phyloP scores from a whole-genome alignment of 2,888 invertebrate species.

The Zonitis immaculata region DNA sequence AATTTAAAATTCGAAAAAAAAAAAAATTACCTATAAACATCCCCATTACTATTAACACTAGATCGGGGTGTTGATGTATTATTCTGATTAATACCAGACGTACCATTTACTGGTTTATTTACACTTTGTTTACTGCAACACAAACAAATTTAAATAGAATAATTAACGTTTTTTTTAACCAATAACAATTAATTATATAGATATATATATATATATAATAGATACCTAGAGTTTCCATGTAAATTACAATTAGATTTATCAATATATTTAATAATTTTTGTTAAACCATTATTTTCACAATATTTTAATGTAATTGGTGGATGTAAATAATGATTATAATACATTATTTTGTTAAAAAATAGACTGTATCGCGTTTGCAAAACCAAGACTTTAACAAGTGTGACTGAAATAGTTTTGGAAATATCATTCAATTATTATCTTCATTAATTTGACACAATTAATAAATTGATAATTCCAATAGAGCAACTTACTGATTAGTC shows the following conservation, averaged over 20 bases:
- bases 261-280: slow-evolving; percentile 40
- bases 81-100: slow-evolving; percentile 29
- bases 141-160: slow-evolving; percentile 2
- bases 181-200: no score
- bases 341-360: slow-evolving; percentile 35
- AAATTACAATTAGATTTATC: slow-evolving; percentile 41
- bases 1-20: slow-evolving; percentile 3
- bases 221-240: slow-evolving; percentile 27
- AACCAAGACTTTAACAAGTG: no score
- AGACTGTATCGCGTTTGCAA: background rate
- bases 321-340: slow-evolving; percentile 46
- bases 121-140: slow-evolving; percentile 39
- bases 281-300: slow-evolving; percentile 39
- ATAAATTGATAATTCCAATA: background rate
- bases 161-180: no score
- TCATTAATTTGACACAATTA: background rate
- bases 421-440: background rate
- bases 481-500: background rate
- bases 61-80: slow-evolving; percentile 37
- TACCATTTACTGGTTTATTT: slow-evolving; percentile 41
- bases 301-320: slow-evolving; percentile 42
- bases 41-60: slow-evolving; percentile 38
- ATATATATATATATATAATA: no score
- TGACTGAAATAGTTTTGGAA: no score
- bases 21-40: slow-evolving; percentile 29